Evolutionary conservation across 2,113 vertebrate species (phyloP), one percentile per base, ranked within the genome.

Genomic region (Gasterosteus aculeatus): DNA sequence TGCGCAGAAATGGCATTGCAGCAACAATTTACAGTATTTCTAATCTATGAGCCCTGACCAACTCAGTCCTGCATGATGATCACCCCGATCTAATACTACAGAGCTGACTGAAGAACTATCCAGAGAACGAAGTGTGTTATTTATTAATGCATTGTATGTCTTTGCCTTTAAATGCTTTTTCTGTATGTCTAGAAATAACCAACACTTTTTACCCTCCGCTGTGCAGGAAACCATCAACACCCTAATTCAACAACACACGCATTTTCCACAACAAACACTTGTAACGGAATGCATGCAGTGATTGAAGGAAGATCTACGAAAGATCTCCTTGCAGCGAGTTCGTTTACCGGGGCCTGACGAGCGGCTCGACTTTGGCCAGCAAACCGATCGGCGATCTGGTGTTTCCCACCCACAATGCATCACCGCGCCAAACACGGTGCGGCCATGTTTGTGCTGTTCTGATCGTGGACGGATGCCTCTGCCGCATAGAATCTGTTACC

Each of bases 371-470:
- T 58, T 35, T 26, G n/a, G 60, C 58, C 54, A 74, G 51, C 66
- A 78, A 19, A 62, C 64, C 22, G 41, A 56, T 2, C 15, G 33
- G 54, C 39, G 49, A 73, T 70, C 63, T 77, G 22, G 18, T 65
- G 68, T 85, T 77, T 88, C 67, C 76, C 75, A 67, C 88, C 87
- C 89, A 88, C 80, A 91, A 86, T 85, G 84, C 88, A 89, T 81
- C 89, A 78, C 19, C 64, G 42, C 64, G n/a, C 58, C 66, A 62
- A 18, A 70, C 69, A 10, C 58, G 38, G 12, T 54, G 7, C 85
- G 75, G 83, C 84, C 85, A 92, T 92, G 89, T 90, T 90, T 75
- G 77, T 60, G 8, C 69, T n/a, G 29, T 26, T 56, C 33, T 29
- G 49, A 44, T 74, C 41, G 71, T 63, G 62, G 46, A 46, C 60